A percentile compares a stretch with the other conserved stretches of the same genome.
These are phyloP conservation scores for Psilopsiagon aurifrons DNA, from an alignment of 2,113 vertebrate species.

Conservation along the genomic window DNA sequence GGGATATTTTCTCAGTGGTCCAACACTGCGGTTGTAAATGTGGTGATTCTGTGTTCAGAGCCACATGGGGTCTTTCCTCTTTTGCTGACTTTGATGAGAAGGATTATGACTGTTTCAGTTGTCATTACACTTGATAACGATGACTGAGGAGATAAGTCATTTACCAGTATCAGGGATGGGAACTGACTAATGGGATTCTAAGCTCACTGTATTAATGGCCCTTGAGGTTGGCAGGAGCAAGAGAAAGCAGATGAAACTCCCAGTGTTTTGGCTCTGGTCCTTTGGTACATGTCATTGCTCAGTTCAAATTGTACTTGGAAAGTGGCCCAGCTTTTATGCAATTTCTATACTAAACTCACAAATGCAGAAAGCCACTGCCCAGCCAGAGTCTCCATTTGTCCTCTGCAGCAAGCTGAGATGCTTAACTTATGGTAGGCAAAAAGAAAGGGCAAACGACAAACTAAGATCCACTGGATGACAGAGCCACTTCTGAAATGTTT, in stretches of 20 bases:
- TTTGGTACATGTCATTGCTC: slow-evolving; percentile 35
- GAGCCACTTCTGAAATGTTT: neutral
- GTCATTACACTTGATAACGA: neutral
- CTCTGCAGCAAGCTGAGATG: neutral
- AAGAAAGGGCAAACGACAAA: neutral
- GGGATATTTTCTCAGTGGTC: neutral
- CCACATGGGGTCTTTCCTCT: neutral
- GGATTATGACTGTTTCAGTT: neutral
- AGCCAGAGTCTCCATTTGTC: neutral
- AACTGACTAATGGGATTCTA: slow-evolving; percentile 37
- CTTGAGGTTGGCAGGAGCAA: slow-evolving; percentile 33
- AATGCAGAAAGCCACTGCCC: slow-evolving; percentile 4
- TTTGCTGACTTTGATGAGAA: neutral
- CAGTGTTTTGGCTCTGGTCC: slow-evolving; percentile 28
- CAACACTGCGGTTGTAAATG: fast-evolving
- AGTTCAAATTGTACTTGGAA: slow-evolving; percentile 62
- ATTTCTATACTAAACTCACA: slow-evolving; percentile 5
- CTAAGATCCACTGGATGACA: neutral
- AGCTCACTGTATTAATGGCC: neutral
- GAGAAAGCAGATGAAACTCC: slow-evolving; percentile 35
- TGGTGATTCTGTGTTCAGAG: neutral
- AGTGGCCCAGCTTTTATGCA: slow-evolving; percentile 15
- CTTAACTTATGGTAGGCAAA: neutral
- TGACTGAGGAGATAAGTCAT: neutral
- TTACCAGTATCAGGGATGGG: neutral